Conservation (phyloP, 2,113 vertebrate species). For the Redunca redunca region DNA sequence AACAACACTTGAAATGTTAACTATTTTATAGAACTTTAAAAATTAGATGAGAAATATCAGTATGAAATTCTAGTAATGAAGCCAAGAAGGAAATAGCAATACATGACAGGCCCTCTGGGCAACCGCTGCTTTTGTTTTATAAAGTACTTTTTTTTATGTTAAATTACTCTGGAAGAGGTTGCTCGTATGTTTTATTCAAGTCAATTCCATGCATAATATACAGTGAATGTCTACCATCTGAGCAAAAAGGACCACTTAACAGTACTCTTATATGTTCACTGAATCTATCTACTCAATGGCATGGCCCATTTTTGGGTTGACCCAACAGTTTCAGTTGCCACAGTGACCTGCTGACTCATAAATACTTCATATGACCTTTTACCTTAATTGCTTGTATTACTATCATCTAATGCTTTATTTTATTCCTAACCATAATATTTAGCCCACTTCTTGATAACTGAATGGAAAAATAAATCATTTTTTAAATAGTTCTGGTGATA, state of each 20-base stretch:
- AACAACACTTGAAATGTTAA: neutral
- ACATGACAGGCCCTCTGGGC: neutral
- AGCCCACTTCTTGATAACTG: neutral
- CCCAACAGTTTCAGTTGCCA: neutral
- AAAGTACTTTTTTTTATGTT: conserved; percentile 13
- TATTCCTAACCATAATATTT: neutral
- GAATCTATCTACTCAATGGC: neutral
- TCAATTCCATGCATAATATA: neutral
- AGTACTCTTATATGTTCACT: neutral
- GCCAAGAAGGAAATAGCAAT: conserved; percentile 13
- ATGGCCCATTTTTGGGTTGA: neutral
- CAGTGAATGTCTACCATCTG: neutral
- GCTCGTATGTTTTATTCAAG: conserved; percentile 28
- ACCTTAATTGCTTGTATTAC: neutral
- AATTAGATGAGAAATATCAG: neutral
- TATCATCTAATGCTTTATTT: neutral
- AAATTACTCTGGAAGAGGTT: conserved; percentile 30
- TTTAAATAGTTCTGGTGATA: neutral
- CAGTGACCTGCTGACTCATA: neutral
- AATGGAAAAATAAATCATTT: neutral
- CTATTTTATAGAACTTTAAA: neutral
- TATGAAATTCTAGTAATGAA: conserved; percentile 16
- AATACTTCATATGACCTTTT: neutral
- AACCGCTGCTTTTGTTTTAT: conserved; percentile 52
- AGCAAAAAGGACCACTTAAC: neutral